Conservation (phyloP, 2,888 invertebrate species). For the Polia nebulosa region DNA sequence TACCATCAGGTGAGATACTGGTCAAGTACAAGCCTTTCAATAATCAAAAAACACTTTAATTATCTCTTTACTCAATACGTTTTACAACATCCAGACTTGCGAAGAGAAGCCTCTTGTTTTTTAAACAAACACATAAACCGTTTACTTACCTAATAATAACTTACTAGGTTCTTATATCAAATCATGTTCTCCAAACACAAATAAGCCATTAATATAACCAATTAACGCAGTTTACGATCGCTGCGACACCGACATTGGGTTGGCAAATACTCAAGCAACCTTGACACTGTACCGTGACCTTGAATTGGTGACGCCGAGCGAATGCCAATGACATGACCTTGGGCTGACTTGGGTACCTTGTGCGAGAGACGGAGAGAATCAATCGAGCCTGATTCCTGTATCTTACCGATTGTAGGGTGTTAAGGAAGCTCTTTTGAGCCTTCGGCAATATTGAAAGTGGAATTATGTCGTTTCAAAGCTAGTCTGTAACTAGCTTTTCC, state of each 20-base stretch:
- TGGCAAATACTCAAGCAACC: conserved; percentile 32
- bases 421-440: neutral
- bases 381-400: neutral
- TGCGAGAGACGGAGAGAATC: neutral
- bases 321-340: conserved; percentile 34
- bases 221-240: conserved; percentile 23
- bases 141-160: too few species aligned
- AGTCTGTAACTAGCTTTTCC: neutral
- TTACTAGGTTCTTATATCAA: neutral
- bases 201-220: conserved; percentile 9
- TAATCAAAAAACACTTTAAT: too few species aligned
- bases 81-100: neutral
- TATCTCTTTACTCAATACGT: too few species aligned
- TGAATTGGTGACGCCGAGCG: conserved; percentile 20
- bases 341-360: too few species aligned
- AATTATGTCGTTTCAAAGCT: neutral
- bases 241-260: neutral
- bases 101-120: neutral
- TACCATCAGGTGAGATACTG: too few species aligned
- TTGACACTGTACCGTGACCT: conserved; percentile 42
- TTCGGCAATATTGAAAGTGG: neutral
- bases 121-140: neutral
- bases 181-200: conserved; percentile 7
- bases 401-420: neutral
- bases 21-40: too few species aligned